Evolutionary conservation across 2,797 vertebrate species (phyloP).

Genomic region (Varecia variegata): DNA sequence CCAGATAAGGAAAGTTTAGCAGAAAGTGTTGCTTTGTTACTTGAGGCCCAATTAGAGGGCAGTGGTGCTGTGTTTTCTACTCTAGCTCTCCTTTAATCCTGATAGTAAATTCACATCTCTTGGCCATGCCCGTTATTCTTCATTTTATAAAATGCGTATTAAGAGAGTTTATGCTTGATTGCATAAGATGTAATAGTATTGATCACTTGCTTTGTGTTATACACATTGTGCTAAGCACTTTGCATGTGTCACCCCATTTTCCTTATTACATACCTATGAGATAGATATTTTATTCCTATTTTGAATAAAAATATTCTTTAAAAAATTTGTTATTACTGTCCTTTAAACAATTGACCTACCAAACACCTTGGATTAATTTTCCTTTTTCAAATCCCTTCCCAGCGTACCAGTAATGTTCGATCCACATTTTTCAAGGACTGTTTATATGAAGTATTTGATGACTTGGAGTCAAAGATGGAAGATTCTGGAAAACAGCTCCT

Average conservation of each 20-base stretch:
- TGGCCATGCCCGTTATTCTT: background rate
- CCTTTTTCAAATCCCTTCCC: slow-evolving; percentile 60
- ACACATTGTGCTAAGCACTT: background rate
- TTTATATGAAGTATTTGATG: slow-evolving; percentile 96
- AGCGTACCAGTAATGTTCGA: slow-evolving; percentile 95
- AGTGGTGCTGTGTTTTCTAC: background rate
- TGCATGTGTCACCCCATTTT: background rate
- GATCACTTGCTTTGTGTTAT: background rate
- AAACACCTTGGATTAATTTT: background rate
- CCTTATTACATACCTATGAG: background rate
- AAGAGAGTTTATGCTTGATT: background rate
- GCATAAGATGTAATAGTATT: background rate
- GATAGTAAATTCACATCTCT: background rate
- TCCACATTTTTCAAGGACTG: slow-evolving; percentile 99
- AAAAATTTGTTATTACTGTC: background rate
- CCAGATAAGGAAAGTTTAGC: background rate
- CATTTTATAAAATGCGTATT: background rate
- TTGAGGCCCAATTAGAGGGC: background rate
- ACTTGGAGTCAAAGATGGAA: slow-evolving; percentile 97
- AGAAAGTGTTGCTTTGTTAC: background rate
- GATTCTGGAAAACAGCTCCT: slow-evolving; percentile 94
- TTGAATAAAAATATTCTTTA: slow-evolving; percentile 26
- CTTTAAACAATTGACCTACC: background rate
- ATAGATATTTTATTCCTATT: background rate
- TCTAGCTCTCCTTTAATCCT: background rate